Evolutionary conservation across 2,888 invertebrate species (phyloP).

Genomic region (Philaethria dido): DNA sequence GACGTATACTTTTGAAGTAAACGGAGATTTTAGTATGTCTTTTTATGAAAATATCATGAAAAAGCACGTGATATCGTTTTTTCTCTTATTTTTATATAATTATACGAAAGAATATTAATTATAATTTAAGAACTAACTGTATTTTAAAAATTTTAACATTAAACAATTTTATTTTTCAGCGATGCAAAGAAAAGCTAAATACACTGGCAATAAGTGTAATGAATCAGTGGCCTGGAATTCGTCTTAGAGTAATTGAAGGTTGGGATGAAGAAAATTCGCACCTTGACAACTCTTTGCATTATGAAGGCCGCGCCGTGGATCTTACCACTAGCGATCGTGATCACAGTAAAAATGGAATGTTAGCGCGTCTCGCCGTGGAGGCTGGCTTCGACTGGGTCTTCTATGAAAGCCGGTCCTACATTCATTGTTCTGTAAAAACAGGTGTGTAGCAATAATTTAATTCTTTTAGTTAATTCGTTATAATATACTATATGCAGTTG

Average conservation of each 20-base stretch:
- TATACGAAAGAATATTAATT: background rate
- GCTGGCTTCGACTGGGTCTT: slow-evolving; percentile 99
- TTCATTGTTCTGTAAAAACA: slow-evolving; percentile 98
- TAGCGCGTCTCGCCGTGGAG: slow-evolving; percentile 97
- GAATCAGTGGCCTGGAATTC: slow-evolving; percentile 99
- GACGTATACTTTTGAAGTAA: slow-evolving; percentile 71
- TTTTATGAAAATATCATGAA: background rate
- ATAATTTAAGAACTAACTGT: background rate
- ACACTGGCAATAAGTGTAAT: slow-evolving; percentile 97
- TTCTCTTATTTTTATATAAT: background rate
- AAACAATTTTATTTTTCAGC: slow-evolving; percentile 85
- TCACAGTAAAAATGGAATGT: slow-evolving; percentile 96
- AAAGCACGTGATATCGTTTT: background rate
- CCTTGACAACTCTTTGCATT: slow-evolving; percentile 93
- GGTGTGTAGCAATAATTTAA: slow-evolving; percentile 84
- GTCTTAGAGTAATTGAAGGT: slow-evolving; percentile 95
- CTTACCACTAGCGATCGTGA: slow-evolving; percentile 97
- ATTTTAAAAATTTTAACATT: background rate
- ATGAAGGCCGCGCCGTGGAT: slow-evolving; percentile 98
- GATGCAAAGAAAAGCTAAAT: slow-evolving; percentile 97
- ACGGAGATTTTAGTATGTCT: slow-evolving; percentile 63
- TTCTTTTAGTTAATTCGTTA: slow-evolving; percentile 35
- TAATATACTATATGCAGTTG: background rate
- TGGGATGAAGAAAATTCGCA: slow-evolving; percentile 96
- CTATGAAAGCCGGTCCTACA: slow-evolving; percentile 96